Conservation (phyloP, 53 echinoderm and acorn worm genomes). For the Stichopus horrens region DNA sequence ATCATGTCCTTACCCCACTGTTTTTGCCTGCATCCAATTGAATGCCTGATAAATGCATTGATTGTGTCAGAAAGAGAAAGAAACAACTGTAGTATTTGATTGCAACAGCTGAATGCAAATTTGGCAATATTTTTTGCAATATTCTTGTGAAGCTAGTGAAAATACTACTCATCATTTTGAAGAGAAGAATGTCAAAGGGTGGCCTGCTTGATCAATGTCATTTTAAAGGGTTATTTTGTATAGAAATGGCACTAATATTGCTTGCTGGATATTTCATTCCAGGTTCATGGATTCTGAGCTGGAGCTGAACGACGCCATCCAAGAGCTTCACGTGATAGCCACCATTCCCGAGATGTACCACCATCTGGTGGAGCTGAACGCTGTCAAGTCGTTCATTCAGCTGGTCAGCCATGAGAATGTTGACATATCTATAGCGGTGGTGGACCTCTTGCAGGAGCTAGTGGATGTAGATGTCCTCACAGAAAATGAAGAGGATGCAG, state of each 20-base stretch:
- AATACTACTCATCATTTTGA: too few relatives aligned
- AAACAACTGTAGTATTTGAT: too few relatives aligned
- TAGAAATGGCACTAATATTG: neutral
- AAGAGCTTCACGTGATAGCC: slow-evolving; percentile 95
- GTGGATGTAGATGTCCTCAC: slow-evolving; percentile 88
- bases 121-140: too few relatives aligned
- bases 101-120: too few relatives aligned
- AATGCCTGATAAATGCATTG: too few relatives aligned
- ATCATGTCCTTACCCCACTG: too few relatives aligned
- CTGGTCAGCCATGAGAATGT: slow-evolving; percentile 90
- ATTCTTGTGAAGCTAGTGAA: too few relatives aligned
- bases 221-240: too few relatives aligned
- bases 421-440: slow-evolving; percentile 88
- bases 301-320: slow-evolving; percentile 83
- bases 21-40: too few relatives aligned
- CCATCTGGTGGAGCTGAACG: slow-evolving; percentile 80
- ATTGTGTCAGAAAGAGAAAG: too few relatives aligned
- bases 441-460: slow-evolving; percentile 88
- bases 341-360: slow-evolving; percentile 95
- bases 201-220: too few relatives aligned
- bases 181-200: too few relatives aligned
- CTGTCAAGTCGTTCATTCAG: slow-evolving; percentile 78
- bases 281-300: slow-evolving; percentile 99
- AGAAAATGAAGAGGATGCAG: slow-evolving; percentile 89
- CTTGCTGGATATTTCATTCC: neutral